Base-by-base conservation (phyloP, 2,797 vertebrate species). In the Podarcis lilfordi region DNA sequence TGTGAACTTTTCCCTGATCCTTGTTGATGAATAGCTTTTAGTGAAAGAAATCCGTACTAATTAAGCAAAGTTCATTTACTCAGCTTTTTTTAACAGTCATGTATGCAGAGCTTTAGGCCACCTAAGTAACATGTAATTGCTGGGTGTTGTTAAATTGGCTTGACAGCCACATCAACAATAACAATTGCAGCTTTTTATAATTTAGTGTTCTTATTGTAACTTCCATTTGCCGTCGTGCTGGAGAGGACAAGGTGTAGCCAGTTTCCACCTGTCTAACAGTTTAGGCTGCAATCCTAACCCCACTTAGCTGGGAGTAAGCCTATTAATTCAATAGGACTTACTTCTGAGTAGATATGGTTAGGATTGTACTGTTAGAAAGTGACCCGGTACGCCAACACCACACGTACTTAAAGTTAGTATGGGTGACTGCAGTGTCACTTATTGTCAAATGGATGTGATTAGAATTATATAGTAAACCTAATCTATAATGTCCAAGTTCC, bases 161-260 rank as follows among this genome's bases (percentile, higher is more conserved):
- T 91, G 89, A 88, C 91, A 91, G 21, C 43, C 82, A 87, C 85
- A 86, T 90, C 45, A 87, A 55, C 3, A 75, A 89, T 93, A 93
- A 23, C 75, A 90, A 87, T 89, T 71, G 72, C 69, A 59, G 37
- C 77, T 68, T 85, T 88, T 90, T 89, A 21, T 45, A 0, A 0
- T 91, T 79, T 64, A 40, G 86, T 68, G 86, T 84, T 37, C 43
- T 19, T 74, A n/a, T 0, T 89, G 86, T 84, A 68, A 83, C 76
- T 84, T 79, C 84, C 80, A 82, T 74, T 13, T 40, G 45, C 71
- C 11, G 32, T 72, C 15, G n/a, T 72, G 86, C 40, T 17, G 29
- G 82, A 79, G 81, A 77, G 32, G 55, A 84, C 13, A 0, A 59
- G 1, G 6, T 35, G 13, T 21, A 79, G 80, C 80, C 29, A 77